Evolutionary conservation across 2,888 invertebrate species (phyloP), one percentile per base, ranked within the genome.

Genomic region (Agonopterix alstromeriana): DNA sequence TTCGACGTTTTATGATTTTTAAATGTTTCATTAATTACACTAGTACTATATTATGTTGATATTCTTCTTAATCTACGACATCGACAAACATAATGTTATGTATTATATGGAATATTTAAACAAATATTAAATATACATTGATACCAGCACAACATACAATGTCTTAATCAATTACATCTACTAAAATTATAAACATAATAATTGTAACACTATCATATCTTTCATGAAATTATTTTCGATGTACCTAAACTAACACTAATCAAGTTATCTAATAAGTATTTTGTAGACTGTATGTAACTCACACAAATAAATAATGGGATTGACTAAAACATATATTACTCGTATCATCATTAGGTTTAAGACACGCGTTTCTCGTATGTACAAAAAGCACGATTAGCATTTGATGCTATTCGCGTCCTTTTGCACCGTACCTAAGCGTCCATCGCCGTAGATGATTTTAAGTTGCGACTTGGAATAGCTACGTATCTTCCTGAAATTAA

Each of bases 101-200:
- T 55, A 64, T 59, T 63, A 57, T 65, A 72, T 73, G 77, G 72
- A 78, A 78, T 77, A 70, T 60, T 59, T 66, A 67, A 63, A 69
- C 62, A 65, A 69, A 70, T 63, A 69, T 55, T 61, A 52, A 17
- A 67, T 63, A 57, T 54, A 66, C 60, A 66, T 55, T 55, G 61
- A 66, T 60, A 65, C 58, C 60, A 67, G 56, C 61, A 72, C 67
- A 66, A 70, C 65, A 67, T 61, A 61, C 65, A 70, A 63, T 75
- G 74, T 73, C 74, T 77, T 73, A 67, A 61, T 65, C 56, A 61
- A 57, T 62, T 60, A 53, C 58, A 56, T 51, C 57, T 56, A 53
- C 47, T 36, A 50, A 49, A 45, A 40, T 36, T 48, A 36, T 41
- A 38, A 38, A n/a, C 9, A 35, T 27, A 35, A 36, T 27, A 10